phyloP scores from a whole-genome alignment of 2,113 vertebrate species.

The Microtus richardsoni region DNA sequence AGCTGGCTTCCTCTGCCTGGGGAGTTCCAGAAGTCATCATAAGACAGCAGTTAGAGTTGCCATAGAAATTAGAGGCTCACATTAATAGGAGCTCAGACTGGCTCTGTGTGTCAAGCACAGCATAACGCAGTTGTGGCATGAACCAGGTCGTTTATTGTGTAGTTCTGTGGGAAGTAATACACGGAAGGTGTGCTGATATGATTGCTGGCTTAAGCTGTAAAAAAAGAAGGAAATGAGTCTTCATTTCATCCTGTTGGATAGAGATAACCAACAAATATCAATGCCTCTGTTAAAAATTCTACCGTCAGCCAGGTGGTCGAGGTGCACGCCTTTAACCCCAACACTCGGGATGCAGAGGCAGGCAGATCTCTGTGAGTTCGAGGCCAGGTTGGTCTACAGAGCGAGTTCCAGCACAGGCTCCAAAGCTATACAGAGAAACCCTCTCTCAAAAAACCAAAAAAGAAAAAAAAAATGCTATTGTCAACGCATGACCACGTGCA shows the following conservation, averaged over 20 bases:
- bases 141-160: neutral
- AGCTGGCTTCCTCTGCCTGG: neutral
- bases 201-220: constrained; percentile 42
- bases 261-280: constrained; percentile 44
- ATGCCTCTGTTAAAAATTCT: neutral
- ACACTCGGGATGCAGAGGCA: too few species aligned
- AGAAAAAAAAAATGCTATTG: too few species aligned
- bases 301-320: neutral
- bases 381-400: too few species aligned
- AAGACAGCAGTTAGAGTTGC: constrained; percentile 25
- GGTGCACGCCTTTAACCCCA: too few species aligned
- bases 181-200: constrained; percentile 16
- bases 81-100: neutral
- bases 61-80: neutral
- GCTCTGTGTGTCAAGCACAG: neutral
- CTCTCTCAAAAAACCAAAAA: too few species aligned
- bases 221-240: constrained; percentile 39
- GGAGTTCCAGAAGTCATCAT: constrained; percentile 49
- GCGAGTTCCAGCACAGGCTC: too few species aligned
- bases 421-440: too few species aligned
- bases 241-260: constrained; percentile 29
- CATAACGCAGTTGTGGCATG: neutral
- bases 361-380: too few species aligned
- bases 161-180: constrained; percentile 31
- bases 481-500: neutral